A percentile compares a stretch with the other conserved stretches of the same genome.
Conservation (phyloP, 2,113 vertebrate genomes). For the Aptenodytes patagonicus region DNA sequence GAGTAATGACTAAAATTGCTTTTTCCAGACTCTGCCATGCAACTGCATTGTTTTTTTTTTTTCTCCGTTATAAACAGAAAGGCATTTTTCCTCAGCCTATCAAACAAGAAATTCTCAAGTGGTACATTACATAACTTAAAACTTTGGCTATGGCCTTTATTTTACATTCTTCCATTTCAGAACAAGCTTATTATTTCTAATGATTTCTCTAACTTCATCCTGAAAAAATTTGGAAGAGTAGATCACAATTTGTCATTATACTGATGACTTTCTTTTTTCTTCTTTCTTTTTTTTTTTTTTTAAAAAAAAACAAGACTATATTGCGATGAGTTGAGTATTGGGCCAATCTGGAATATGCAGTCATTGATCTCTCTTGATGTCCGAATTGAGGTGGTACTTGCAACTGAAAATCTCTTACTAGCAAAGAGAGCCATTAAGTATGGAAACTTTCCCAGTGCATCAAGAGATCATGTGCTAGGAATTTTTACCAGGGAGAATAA, state of each 20-base stretch:
- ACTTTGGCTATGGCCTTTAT: not conserved
- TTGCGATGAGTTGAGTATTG: not conserved
- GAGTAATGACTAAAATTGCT: not conserved
- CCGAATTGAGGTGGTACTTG: not conserved
- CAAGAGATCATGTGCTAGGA: not conserved
- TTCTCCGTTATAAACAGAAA: not conserved
- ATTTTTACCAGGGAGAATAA: not conserved
- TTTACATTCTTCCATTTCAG: not conserved
- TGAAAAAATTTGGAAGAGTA: not conserved
- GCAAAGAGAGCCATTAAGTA: not conserved
- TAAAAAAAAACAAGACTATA: not conserved
- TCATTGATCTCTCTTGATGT: not conserved
- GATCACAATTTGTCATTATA: not conserved
- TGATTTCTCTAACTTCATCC: not conserved
- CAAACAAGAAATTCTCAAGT: not conserved
- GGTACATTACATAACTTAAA: fast-evolving
- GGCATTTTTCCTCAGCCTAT: not conserved
- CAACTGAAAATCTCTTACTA: not conserved
- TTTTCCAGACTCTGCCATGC: not conserved
- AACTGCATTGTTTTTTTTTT: not conserved
- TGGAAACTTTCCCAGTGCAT: not conserved
- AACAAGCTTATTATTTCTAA: not conserved
- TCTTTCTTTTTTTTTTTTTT: not conserved
- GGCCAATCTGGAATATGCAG: not conserved
- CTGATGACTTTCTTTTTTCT: not conserved